Base-by-base conservation (phyloP, 92 coral and sea anemone species). In the Pocillopora grandis region DNA sequence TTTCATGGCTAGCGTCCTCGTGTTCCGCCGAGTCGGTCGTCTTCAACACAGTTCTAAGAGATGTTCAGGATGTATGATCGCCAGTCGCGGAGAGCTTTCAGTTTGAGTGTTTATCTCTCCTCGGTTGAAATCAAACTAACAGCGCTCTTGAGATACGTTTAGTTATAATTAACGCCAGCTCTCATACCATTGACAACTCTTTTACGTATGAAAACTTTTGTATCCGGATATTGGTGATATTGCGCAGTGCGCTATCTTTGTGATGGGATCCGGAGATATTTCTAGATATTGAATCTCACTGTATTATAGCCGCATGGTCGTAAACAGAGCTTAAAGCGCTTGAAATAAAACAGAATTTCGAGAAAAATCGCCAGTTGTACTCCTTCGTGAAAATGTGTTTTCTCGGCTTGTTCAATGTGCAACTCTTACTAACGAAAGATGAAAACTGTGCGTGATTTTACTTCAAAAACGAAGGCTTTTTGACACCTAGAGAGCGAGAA, bases 1-100 rank as follows among this genome's bases (percentile, higher is more conserved):
- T 66, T 85, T 89, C 98, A 94, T 94, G 14, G 92, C 88, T 66
- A 82, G 87, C 98, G 92, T 94, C 12, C 58, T 56, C 55, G 75
- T 59, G 2, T 35, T 73, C 27, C 23, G 62, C 27, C 69, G 49
- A 1, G 16, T 71, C 71, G 78, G 36, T 31, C 69, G 21, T 17
- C 21, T 5, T 33, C 84, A 64, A 42, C 52, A 42, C 52, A 7
- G 8, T 42, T 42, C 52, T 42, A 7, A 42, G 8, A 42, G 52
- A 3, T 66, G 20, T 68, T 18, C 68, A 57, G 85, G 35, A 35
- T 35, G 76, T 71, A 13, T 37, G 23, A 19, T 42, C 12, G 27
- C 19, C 18, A 27, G 31, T 27, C 31, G 31, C 31, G 36, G 70
- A 19, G 76, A 71, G 21, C 70, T n/a, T 58, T 35, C 52, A 58